Conservation (phyloP, 2,888 invertebrate genomes). For the Drosophila rubida region DNA sequence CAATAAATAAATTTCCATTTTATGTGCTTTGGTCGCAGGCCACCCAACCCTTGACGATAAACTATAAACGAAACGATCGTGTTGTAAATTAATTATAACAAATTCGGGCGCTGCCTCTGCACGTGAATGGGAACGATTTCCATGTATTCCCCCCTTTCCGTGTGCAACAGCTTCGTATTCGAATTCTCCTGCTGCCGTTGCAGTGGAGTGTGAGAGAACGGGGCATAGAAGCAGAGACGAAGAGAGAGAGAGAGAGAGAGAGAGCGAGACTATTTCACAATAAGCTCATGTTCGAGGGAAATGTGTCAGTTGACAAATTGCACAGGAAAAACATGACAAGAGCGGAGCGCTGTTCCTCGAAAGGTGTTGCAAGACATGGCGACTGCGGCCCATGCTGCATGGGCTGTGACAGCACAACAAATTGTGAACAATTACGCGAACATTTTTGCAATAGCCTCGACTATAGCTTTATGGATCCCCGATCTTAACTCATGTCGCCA, state of each 20-base stretch:
- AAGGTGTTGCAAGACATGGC: constrained; percentile 76
- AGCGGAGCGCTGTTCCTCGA: constrained; percentile 51
- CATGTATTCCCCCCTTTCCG: constrained; percentile 8
- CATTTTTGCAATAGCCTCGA: constrained; percentile 67
- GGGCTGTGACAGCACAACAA: constrained; percentile 74
- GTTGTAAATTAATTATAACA: constrained; percentile 82
- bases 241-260: not conserved
- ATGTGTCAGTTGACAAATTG: constrained; percentile 82
- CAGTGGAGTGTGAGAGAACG: not conserved
- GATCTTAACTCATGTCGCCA: constrained; percentile 14
- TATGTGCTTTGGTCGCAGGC: constrained; percentile 35
- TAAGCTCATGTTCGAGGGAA: constrained; percentile 51
- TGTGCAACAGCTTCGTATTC: not conserved
- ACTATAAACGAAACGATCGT: constrained; percentile 57
- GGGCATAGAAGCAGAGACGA: not conserved
- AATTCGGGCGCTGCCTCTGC: constrained; percentile 57
- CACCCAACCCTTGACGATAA: constrained; percentile 42
- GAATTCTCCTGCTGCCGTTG: not conserved
- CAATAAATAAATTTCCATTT: constrained; percentile 74
- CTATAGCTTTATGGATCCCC: constrained; percentile 46
- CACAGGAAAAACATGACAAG: constrained; percentile 84
- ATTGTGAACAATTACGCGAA: constrained; percentile 79
- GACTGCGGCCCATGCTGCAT: not conserved
- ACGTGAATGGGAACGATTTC: constrained; percentile 17
- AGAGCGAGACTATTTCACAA: constrained; percentile 60